Percentiles rank a stretch among this genome's conserved stretches.
Evolutionary conservation across 2,113 vertebrate genomes (phyloP).

Genomic region (Camarhynchus parvulus): DNA sequence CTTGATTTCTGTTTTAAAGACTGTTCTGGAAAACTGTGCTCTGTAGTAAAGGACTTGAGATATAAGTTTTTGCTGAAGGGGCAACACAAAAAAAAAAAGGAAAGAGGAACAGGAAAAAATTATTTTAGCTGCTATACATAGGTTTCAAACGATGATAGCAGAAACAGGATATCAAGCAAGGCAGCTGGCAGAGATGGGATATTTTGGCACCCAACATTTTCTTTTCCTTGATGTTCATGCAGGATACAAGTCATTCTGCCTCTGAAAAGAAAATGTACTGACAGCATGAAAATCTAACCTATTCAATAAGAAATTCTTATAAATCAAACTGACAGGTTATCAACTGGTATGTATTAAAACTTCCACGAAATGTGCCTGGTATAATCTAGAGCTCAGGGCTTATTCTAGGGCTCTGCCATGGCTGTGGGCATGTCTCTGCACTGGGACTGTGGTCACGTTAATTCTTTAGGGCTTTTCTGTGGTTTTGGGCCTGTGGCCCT

Average conservation of each 20-base stretch:
- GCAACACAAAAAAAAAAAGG: neutral
- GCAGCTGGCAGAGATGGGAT: neutral
- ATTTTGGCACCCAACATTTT: neutral
- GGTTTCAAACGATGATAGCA: neutral
- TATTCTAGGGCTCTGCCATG: neutral
- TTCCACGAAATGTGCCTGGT: neutral
- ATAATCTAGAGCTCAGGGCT: neutral
- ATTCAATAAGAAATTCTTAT: neutral
- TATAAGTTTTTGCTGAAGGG: neutral
- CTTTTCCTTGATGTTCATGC: neutral
- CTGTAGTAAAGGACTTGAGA: neutral
- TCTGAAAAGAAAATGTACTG: neutral
- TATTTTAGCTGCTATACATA: neutral
- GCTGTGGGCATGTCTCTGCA: neutral
- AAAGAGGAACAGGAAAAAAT: neutral
- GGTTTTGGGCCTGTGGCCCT: neutral
- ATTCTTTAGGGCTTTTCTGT: neutral
- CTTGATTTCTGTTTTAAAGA: neutral
- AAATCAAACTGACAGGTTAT: neutral
- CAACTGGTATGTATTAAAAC: neutral
- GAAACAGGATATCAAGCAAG: neutral
- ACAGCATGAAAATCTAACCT: neutral
- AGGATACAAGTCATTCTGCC: neutral
- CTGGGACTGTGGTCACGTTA: neutral
- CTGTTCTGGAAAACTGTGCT: neutral